phyloP scores from a whole-genome alignment of 1,140 invertebrate species.

The Drosophila tropicalis region DNA sequence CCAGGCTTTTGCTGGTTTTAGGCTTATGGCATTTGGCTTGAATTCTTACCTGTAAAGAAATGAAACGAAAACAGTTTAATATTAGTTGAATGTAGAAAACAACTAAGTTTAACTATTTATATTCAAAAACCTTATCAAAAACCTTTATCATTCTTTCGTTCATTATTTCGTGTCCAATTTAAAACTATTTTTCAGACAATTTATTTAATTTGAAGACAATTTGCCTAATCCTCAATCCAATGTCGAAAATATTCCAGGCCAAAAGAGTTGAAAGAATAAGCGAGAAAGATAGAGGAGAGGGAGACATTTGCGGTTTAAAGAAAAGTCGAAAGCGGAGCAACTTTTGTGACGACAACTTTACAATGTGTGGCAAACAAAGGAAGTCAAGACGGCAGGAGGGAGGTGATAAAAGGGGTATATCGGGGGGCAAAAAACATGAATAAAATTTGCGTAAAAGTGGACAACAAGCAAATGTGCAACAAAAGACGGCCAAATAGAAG shows the following conservation, averaged over 20 bases:
- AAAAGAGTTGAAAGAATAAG: neutral
- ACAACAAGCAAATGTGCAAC: constrained; percentile 66
- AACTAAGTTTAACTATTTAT: too few species aligned
- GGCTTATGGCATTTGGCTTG: constrained; percentile 1
- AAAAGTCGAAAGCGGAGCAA: constrained; percentile 19
- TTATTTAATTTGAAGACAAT: constrained; percentile 13
- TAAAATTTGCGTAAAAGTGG: constrained; percentile 79
- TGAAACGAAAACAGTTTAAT: neutral
- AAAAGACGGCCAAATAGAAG: constrained; percentile 2
- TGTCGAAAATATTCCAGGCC: constrained; percentile 3
- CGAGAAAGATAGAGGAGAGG: neutral
- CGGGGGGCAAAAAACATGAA: constrained; percentile 60
- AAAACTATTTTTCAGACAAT: neutral
- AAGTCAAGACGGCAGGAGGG: neutral
- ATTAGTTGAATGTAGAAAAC: neutral
- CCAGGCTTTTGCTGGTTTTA: neutral
- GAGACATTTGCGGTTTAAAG: constrained; percentile 7
- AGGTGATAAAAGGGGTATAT: constrained; percentile 25
- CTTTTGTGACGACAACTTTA: constrained; percentile 18
- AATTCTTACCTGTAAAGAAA: constrained; percentile 2
- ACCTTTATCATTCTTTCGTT: neutral
- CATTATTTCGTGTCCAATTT: neutral
- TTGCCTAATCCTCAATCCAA: constrained; percentile 7
- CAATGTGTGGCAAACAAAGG: constrained; percentile 36
- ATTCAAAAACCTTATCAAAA: too few species aligned